Percentiles rank a stretch among this genome's conserved stretches.
phyloP scores from a whole-genome alignment of 2,888 invertebrate species.

The Caenorhabditis sp. region DNA sequence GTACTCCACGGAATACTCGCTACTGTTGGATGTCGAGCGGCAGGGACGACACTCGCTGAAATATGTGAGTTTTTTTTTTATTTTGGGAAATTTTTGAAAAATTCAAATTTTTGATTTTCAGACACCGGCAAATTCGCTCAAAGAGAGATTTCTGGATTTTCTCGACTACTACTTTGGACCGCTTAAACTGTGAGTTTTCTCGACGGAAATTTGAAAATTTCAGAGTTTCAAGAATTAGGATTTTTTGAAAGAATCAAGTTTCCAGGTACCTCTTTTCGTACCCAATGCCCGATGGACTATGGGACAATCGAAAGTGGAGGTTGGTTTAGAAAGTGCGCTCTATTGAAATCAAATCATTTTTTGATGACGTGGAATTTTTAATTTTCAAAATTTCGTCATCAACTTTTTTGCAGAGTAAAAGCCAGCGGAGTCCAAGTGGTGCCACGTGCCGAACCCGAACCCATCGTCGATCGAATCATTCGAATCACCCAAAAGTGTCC shows the following conservation, averaged over 20 bases:
- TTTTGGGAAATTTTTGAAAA: neutral
- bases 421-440: constrained; percentile 46
- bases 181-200: constrained; percentile 45
- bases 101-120: constrained; percentile 17
- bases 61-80: constrained; percentile 37
- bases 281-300: constrained; percentile 48
- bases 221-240: neutral
- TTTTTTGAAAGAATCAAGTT: neutral
- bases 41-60: constrained; percentile 8
- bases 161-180: constrained; percentile 46
- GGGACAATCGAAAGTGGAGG: constrained; percentile 60
- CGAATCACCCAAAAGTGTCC: constrained; percentile 27
- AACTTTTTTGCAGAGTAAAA: constrained; percentile 48
- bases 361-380: neutral
- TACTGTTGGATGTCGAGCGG: constrained; percentile 25
- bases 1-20: neutral
- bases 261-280: constrained; percentile 58
- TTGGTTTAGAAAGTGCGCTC: neutral
- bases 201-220: neutral
- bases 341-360: neutral
- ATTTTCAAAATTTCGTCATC: too few species aligned
- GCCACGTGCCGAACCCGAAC: constrained; percentile 15
- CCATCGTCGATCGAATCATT: constrained; percentile 23
- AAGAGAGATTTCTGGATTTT: constrained; percentile 40
- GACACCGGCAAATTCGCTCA: constrained; percentile 22